A percentile compares a stretch with the other conserved stretches of the same genome.
Conservation (phyloP, 2,888 invertebrate genomes). For the Latrodectus hesperus region DNA sequence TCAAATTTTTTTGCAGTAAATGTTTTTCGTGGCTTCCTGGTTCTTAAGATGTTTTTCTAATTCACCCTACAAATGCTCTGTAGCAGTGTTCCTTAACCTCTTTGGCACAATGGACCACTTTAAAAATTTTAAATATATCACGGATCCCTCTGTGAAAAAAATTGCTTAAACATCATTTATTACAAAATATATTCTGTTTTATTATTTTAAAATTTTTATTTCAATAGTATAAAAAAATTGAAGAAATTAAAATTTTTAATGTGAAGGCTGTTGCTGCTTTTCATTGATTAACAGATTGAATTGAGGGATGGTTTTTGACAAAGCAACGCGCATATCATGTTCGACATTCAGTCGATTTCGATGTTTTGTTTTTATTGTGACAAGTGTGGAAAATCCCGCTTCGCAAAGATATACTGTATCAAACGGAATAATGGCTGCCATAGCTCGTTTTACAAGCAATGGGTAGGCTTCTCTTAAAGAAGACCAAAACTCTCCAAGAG, state of each 20-base stretch:
- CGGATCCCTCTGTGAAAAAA: no score
- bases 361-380: slow-evolving; percentile 58
- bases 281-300: slow-evolving; percentile 51
- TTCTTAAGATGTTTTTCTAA: no score
- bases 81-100: background rate
- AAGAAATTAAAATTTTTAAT: slow-evolving; percentile 48
- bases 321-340: slow-evolving; percentile 53
- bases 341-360: slow-evolving; percentile 51
- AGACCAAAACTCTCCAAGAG: no score
- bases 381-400: slow-evolving; percentile 51
- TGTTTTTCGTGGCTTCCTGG: no score
- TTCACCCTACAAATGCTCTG: no score
- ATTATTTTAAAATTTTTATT: no score
- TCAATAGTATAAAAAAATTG: slow-evolving; percentile 45
- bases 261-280: slow-evolving; percentile 49
- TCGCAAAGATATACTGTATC: slow-evolving; percentile 56
- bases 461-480: slow-evolving; percentile 37
- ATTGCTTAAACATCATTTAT: no score
- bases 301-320: slow-evolving; percentile 49
- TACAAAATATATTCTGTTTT: no score
- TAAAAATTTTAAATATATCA: no score
- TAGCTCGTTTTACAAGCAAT: slow-evolving; percentile 56
- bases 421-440: slow-evolving; percentile 59
- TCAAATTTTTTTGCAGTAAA: no score
- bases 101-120: background rate